Evolutionary conservation across 2,888 invertebrate species (phyloP), one percentile per base, ranked within the genome.

Genomic region (Spilarctia lutea): DNA sequence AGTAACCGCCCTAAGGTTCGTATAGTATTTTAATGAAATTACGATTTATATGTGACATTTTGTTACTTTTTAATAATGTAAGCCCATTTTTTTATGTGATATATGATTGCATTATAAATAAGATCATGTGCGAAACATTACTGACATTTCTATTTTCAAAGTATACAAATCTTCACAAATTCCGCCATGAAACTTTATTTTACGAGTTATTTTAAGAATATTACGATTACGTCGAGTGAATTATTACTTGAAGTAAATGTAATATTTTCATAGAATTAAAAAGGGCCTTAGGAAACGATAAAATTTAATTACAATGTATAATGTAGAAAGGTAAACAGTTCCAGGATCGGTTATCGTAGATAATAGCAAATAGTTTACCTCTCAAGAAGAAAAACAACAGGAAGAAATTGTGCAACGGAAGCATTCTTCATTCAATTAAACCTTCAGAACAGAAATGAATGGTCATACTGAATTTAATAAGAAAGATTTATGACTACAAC

Each of bases 401-500:
- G 16, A 33, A 42, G 70, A 39, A 30, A 70, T 42, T 42, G 10
- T 30, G 42, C 10, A 66, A 56, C 42, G 56, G 18, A 56, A 65
- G 52, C 35, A 71, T 63, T 71, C 39, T 72, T 67, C 20, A 73
- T 73, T 48, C 63, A 73, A 73, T 73, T 39, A 73, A 60, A 75
- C 30, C 24, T 60, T 30, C 10, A 45, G 65, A 56, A 56, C 69
- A 72, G 73, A 75, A 75, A 75, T 73, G 60, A 70, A 75, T 70
- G 65, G 72, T 75, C 73, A 73, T 70, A 56, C 69, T 68, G 78
- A 78, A 85, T 83, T 76, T 81, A 78, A 82, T 81, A 86, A 80
- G 79, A 81, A 84, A 80, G 79, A 83, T 83, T 79, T 83, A 79
- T 84, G 81, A 83, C 82, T 78, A 76, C 80, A 81, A 82, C 78